These are phyloP conservation scores for Thryonomys swinderianus DNA, from an alignment of 2,113 vertebrate genomes.

Conservation along the genomic window DNA sequence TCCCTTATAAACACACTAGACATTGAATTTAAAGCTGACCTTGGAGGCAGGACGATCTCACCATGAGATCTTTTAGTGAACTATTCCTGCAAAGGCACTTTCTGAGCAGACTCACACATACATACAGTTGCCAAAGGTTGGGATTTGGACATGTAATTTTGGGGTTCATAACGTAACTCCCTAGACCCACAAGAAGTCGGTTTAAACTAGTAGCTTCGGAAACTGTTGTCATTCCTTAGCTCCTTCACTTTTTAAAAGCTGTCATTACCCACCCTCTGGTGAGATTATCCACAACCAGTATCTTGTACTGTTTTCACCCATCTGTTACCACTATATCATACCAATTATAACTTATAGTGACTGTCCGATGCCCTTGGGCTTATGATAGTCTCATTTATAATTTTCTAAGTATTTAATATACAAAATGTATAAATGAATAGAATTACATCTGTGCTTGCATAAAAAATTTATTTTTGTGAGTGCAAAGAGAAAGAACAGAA, in stretches of 20 bases:
- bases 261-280: not conserved
- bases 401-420: not conserved
- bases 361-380: not conserved
- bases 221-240: not conserved
- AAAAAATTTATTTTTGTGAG: conserved; percentile 15
- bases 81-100: not conserved
- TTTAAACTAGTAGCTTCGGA: not conserved
- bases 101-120: not conserved
- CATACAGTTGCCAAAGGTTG: not conserved
- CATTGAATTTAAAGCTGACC: not conserved
- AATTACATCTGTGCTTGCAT: not conserved
- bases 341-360: not conserved
- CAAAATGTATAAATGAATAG: not conserved
- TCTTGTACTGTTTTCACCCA: not conserved
- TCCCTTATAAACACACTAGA: not conserved
- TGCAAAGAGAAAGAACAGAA: not conserved
- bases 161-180: not conserved
- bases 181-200: not conserved
- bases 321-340: not conserved
- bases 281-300: not conserved
- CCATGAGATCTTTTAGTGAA: not conserved
- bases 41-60: not conserved
- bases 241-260: not conserved
- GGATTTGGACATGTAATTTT: not conserved
- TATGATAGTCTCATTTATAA: not conserved